Base-by-base conservation (phyloP, 2,888 invertebrate species). In the Lapara coniferarum region DNA sequence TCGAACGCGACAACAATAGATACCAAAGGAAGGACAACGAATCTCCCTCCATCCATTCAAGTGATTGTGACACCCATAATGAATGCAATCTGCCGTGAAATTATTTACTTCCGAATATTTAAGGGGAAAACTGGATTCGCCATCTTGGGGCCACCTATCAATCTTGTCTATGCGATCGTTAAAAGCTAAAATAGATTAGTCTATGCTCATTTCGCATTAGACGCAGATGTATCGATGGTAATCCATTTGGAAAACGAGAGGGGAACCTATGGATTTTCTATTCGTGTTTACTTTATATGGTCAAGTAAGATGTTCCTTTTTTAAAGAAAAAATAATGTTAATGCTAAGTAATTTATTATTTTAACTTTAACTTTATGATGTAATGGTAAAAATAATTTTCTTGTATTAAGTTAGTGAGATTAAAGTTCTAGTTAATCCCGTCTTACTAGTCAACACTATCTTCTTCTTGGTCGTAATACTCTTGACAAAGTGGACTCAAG, bases 11-110 rank as follows among this genome's bases (percentile, higher is more conserved):
- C 49, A 49, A 8, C 19, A 63, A 63, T 63, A 63, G 46, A 49
- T 13, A 12, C 63, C 13, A 63, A 49, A 13, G 63, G 49, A 46
- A 19, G 49, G 19, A 49, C 16, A 49, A 13, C 13, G 14, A 57
- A 30, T 57, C 6, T 57, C 56, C 56, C 55, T 12, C 30, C 30
- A 30, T 57, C 68, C 69, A 56, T 56, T 68, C 66, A 70, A 70
- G 71, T 72, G 71, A 73, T 73, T 73, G 73, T 72, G 70, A 72
- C 73, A 71, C 66, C 67, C 71, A 66, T 72, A 73, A 73, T 73
- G 71, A 73, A 73, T 72, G 72, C 71, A 70, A 73, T 72, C 72
- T 44, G 59, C 69, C 68, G 71, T 66, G 67, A 71, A 73, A 73
- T 73, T 71, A 73, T 73, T 71, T 70, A 69, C 66, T 51, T 55